Evolutionary conservation across 2,797 vertebrate species (phyloP).

Genomic region (Alosa sapidissima): DNA sequence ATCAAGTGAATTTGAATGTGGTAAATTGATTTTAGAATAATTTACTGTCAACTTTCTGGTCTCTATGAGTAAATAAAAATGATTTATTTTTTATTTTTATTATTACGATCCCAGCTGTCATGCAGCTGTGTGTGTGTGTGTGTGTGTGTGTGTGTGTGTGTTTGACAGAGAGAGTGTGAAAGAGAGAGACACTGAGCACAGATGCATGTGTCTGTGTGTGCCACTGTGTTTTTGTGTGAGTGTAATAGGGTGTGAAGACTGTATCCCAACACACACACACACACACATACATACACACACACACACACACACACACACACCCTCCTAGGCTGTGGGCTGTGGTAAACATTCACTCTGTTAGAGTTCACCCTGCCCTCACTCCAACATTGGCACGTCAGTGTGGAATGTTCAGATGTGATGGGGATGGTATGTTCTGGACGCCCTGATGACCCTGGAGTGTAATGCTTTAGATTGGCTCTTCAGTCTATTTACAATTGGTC

Average conservation of each 20-base stretch:
- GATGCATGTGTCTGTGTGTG: neutral
- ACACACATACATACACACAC: neutral
- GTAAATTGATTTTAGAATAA: neutral
- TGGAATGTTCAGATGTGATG: neutral
- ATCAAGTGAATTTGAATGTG: constrained; percentile 9
- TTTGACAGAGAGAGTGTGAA: neutral
- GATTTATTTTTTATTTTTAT: neutral
- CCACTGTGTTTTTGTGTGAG: neutral
- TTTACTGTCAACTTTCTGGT: constrained; percentile 17
- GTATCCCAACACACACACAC: neutral
- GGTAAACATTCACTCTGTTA: neutral
- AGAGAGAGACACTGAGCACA: neutral
- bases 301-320: neutral
- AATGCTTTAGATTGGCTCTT: neutral
- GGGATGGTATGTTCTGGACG: neutral
- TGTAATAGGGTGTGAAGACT: neutral
- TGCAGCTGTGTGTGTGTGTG: constrained; percentile 17
- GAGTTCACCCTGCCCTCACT: neutral
- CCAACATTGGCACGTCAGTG: neutral
- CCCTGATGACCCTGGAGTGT: neutral
- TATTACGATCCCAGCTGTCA: neutral
- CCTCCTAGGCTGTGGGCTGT: neutral
- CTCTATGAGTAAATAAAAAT: constrained; percentile 3
- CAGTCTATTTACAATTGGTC: neutral
- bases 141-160: neutral